Percentiles rank a stretch among this genome's conserved stretches.
phyloP scores from a whole-genome alignment of 2,888 invertebrate species.

The Abrostola triplasia region DNA sequence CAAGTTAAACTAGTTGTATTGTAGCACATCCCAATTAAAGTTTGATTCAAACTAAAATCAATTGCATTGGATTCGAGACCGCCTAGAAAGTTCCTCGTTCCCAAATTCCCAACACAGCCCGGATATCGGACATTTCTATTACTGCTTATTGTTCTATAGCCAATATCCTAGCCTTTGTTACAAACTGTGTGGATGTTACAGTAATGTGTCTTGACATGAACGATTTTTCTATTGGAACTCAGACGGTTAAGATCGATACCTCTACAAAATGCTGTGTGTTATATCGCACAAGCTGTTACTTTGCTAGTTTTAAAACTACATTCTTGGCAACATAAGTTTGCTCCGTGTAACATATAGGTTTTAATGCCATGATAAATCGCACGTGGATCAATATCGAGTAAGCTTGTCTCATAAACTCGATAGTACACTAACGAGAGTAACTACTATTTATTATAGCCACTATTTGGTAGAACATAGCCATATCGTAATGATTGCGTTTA shows the following conservation, averaged over 20 bases:
- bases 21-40: slow-evolving; percentile 30
- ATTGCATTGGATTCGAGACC: slow-evolving; percentile 25
- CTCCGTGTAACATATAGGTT: slow-evolving; percentile 30
- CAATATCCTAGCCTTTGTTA: slow-evolving; percentile 22
- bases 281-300: slow-evolving; percentile 28
- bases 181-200: slow-evolving; percentile 22
- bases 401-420: slow-evolving; percentile 47
- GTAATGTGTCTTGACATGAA: slow-evolving; percentile 39
- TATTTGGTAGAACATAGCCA: slow-evolving; percentile 8
- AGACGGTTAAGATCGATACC: slow-evolving; percentile 26
- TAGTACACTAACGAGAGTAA: slow-evolving; percentile 36
- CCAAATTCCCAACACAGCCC: slow-evolving; percentile 36
- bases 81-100: slow-evolving; percentile 39
- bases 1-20: slow-evolving; percentile 21
- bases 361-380: slow-evolving; percentile 45
- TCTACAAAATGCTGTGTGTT: slow-evolving; percentile 23
- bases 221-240: slow-evolving; percentile 34
- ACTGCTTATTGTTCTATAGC: slow-evolving; percentile 11
- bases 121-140: slow-evolving; percentile 35
- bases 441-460: slow-evolving; percentile 19
- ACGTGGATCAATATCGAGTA: slow-evolving; percentile 45
- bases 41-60: slow-evolving; percentile 40
- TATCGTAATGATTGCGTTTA: slow-evolving; percentile 3
- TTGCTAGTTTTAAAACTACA: slow-evolving; percentile 40
- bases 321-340: slow-evolving; percentile 52